Base-by-base conservation (phyloP, 2,797 vertebrate species). In the Microctenopoma lineatum region DNA sequence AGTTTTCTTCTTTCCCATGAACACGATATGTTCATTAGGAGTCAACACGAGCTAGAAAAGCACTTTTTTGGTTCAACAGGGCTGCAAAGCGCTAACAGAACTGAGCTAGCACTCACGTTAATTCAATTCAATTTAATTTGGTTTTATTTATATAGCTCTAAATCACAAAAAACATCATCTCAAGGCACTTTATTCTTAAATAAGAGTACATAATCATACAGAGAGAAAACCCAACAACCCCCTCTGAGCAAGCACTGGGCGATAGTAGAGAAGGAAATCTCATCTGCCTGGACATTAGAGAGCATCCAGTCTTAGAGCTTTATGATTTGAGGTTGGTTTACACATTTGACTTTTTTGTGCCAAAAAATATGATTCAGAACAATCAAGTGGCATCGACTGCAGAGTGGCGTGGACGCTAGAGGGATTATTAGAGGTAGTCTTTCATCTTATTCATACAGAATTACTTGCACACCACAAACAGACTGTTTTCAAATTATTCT, bases 21-120 rank as follows among this genome's bases (percentile, higher is more conserved):
- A 36, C 9, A 42, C 47, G 2, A 50, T 46, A 29, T 54, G 36
- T 55, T 71, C 29, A 66, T 52, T 13, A 44, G 15, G 41, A 52
- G 15, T 0, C 14, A 39, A 16, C 18, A 34, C 13, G 10, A 27
- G 47, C 11, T 12, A 36, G 18, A 46, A 25, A 36, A 36, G 13
- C 26, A 34, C 1, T 38, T 38, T 27, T 53, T 16, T 26, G 5
- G 25, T 3, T 13, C 10, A 34, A 34, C 7, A 59, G 36, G 26
- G 39, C 57, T 54, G 13, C 36, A 3, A 29, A 18, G 21, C 0
- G 10, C 34, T n/a, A 7, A 11, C 46, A 39, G 15, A n/a, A 14
- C 13, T 6, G 10, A 25, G 34, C 34, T 44, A 3, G 21, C 21
- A 10, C 42, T 39, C 29, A 21, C 18, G 13, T 14, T 34, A 29